Evolutionary conservation across 1,140 invertebrate species (phyloP), one percentile per base, ranked within the genome.

Genomic region (Drosophila auraria): DNA sequence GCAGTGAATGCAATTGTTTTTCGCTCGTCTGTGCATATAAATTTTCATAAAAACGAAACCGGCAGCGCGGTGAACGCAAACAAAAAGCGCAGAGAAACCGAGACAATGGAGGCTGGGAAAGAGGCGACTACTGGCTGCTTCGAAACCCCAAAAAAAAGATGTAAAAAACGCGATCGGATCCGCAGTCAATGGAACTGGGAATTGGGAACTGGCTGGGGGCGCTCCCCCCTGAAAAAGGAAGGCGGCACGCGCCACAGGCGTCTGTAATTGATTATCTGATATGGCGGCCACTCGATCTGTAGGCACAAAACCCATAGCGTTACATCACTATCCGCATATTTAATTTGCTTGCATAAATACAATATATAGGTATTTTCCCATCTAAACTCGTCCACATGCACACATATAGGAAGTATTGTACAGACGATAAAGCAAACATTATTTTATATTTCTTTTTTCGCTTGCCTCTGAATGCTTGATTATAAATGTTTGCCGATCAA

Each of bases 261-360:
- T 50, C 75, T 70, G 74, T 78, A 78, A 78, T 78, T 78, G 75
- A 78, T 78, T 78, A 78, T 78, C 64, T 45, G 50, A 78, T 78
- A 38, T 20, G 25, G 51, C 45, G 38, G 17, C n/a, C 71, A 38
- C 54, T 49, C 68, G 47, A 73, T 60, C 69, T 59, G 25, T 44
- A n/a, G 36, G 36, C 53, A 23, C 36, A 54, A 78, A 78, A 62
- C 72, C 75, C 57, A 78, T 70, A 51, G 57, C 51, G 60, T 78
- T 78, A 61, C 75, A 78, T 78, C 75, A 78, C 66, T 70, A 33
- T 51, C 23, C 44, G 36, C 56, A 73, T 74, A 61, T 44, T 73
- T 73, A 78, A 61, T 56, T 62, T 53, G 53, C 51, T 70, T 66
- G 54, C 74, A 78, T 69, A 77, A 53, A 77, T 60, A 60, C 27